Base-by-base conservation (phyloP, 2,888 invertebrate species). In the Eudasyphora cyanicolor region DNA sequence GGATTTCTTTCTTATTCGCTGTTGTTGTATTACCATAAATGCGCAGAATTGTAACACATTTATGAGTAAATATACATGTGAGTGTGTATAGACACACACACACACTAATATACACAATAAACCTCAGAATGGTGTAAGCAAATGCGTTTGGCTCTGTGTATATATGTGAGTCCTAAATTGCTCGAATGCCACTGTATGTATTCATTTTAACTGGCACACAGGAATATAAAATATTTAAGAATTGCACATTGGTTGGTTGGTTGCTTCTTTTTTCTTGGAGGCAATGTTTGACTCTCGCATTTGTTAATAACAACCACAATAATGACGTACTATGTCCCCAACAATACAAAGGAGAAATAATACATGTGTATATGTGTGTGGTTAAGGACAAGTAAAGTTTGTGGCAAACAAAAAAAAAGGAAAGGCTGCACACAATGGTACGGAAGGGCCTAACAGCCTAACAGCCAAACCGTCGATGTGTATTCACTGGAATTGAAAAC, bases 171-270 rank as follows among this genome's bases (percentile, higher is more conserved):
- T 0, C n/a, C n/a, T 45, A 12, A 4, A n/a, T 45, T n/a, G n/a
- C n/a, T n/a, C n/a, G n/a, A n/a, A 32, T 32, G 32, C 8, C 5
- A 6, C 5, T 45, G 45, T 12, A n/a, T n/a, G 45, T 45, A n/a
- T 45, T 45, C 45, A n/a, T 45, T 45, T 14, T 45, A 45, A 45
- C 45, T 60, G 29, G 27, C 60, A 12, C 57, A 14, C 57, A 21
- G 29, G 60, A 60, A 29, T 7, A 60, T 60, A 29, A 60, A 60
- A 60, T 60, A 60, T 60, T 60, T 19, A 60, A 60, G 60, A 60
- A 60, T 29, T 60, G 60, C 24, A 57, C 24, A 14, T 24, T 7
- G 27, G 57, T 14, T 12, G 2, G n/a, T 0, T 57, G 27, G 27
- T 27, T 29, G 29, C 14, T 29, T 14, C 8, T 2, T 29, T 60